phyloP scores from a whole-genome alignment of 2,888 invertebrate genomes.

The Piscicola geometra region DNA sequence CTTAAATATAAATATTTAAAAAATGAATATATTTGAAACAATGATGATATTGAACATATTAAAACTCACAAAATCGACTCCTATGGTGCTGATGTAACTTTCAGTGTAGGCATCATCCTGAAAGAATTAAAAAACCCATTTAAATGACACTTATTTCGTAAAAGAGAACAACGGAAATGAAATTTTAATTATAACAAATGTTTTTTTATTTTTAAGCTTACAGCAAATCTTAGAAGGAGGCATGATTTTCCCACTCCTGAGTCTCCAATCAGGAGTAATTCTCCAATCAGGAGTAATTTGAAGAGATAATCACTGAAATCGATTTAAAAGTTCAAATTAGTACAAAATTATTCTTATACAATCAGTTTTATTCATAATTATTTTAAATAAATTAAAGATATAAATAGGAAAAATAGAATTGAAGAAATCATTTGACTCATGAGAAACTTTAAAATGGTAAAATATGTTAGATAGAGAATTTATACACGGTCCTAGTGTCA shows the following conservation, averaged over 20 bases:
- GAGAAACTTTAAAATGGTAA: not conserved
- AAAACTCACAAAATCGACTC: slow-evolving; percentile 91
- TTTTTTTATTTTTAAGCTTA: slow-evolving; percentile 44
- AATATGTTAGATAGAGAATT: slow-evolving; percentile 2
- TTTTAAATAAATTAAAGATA: slow-evolving; percentile 5
- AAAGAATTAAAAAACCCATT: slow-evolving; percentile 47
- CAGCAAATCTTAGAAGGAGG: slow-evolving; percentile 51
- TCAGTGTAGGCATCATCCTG: slow-evolving; percentile 99
- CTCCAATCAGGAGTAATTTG: slow-evolving; percentile 94
- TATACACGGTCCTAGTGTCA: slow-evolving; percentile 11
- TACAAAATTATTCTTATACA: not conserved
- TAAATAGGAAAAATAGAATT: not conserved
- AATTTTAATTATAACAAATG: not conserved
- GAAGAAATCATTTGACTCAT: slow-evolving; percentile 8
- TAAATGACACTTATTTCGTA: not conserved
- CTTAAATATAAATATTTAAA: no score
- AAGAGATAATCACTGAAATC: slow-evolving; percentile 74
- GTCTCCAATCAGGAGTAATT: slow-evolving; percentile 93
- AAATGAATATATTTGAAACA: not conserved
- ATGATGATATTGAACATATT: not conserved
- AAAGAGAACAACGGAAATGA: not conserved
- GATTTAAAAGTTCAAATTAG: not conserved
- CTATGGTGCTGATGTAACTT: slow-evolving; percentile 99
- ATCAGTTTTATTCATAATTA: not conserved
- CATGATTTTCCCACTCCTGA: slow-evolving; percentile 87